Base-by-base conservation (phyloP, 2,888 invertebrate species). In the Hydropsyche betteni region DNA sequence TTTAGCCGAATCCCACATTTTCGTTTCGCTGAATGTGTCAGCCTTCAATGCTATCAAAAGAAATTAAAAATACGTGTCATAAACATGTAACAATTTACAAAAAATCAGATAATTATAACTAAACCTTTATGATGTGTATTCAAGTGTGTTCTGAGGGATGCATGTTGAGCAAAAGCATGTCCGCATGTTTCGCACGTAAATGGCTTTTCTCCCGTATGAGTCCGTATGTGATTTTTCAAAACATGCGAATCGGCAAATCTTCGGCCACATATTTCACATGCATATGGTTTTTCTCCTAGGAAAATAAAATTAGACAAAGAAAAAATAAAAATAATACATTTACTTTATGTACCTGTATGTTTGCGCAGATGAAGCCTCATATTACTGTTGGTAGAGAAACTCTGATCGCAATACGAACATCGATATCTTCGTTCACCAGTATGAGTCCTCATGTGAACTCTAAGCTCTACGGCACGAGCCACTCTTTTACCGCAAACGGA, bases 231-330 rank as follows among this genome's bases (percentile, higher is more conserved):
- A 58, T 78, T 78, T 34, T 69, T 64, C 12, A 78, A 61, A n/a
- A 76, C 78, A 69, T 78, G 78, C 12, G 75, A 72, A 71, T 78
- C 78, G 4, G 78, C 76, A 69, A 78, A 78, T 38, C 64, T 64
- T 12, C 78, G 71, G 10, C 58, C 55, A 58, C 78, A 78, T 12
- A 73, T 68, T 24, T 72, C 68, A 33, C 78, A 78, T 10, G 34
- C 68, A 72, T 68, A 76, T 10, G 78, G 78, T 33, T 75, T 76
- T 51, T 78, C 78, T 55, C 78, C 78, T 78, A 44, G 1, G n/a
- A 53, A 70, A 36, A 68, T 68, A 16, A 68, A 7, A 24, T n/a
- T n/a, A 68, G 14, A 68, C 44, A 68, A 10, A 7, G 14, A 7
- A 68, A n/a, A 16, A 1, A 14, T 24, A 4, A 7, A 16, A 24